Evolutionary conservation across 2,113 vertebrate genomes (phyloP), one percentile per base, ranked within the genome.

Genomic region (Ceratotherium simum): DNA sequence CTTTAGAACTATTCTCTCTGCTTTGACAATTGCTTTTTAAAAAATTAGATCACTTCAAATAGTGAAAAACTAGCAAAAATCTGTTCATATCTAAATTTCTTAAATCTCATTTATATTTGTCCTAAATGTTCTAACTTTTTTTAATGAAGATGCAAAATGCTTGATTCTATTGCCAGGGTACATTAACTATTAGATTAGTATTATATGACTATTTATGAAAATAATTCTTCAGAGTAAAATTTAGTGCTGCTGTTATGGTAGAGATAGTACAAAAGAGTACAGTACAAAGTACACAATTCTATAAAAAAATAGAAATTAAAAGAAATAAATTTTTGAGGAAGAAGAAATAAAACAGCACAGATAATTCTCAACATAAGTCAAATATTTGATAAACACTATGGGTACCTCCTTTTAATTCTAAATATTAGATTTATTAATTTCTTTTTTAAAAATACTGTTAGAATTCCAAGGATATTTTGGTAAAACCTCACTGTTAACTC

Each of bases 381-480:
- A 89, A 96, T 97, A 97, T 36, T 64, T 70, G 29, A 85, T 46
- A 95, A 48, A 69, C 95, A 96, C 70, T 96, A 97, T 76, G 90
- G 97, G 79, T 60, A 98, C 89, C 81, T 97, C 23, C 90, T 93
- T 98, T 94, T 97, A 98, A 98, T 97, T 96, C 90, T 97, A 46
- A 97, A 98, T 96, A 98, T 0, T 1, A 31, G 78, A 95, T 97
- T 97, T 90, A 96, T 56, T 89, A 94, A 82, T 86, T 97, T 64
- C 7, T 46, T 97, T 96, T 98, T 93, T 97, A 27, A 98, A 98
- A 97, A 90, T 96, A 51, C 84, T 95, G 51, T 93, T 97, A 95
- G 75, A 48, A 86, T 85, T 75, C 90, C 72, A 73, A 46, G 75
- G 90, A 95, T 91, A 33, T 80, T 98, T 96, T 97, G 65, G 78